Percentiles rank a stretch among this genome's conserved stretches.
Evolutionary conservation across 2,797 vertebrate genomes (phyloP).

Genomic region (Argentina silus): DNA sequence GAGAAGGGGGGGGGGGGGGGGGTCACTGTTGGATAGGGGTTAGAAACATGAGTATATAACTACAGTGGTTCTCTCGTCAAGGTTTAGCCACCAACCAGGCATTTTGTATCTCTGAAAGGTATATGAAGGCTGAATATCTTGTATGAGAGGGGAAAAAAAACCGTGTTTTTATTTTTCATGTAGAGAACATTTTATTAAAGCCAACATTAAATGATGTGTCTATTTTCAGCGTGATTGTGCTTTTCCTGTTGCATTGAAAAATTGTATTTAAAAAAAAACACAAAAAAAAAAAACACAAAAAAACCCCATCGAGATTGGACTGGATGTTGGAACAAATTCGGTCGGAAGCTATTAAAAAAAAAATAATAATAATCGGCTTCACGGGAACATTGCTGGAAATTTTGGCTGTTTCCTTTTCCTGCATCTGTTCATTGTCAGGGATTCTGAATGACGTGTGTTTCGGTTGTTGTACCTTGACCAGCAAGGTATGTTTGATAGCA

Average conservation of each 20-base stretch:
- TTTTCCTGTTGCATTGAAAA: conserved; percentile 78
- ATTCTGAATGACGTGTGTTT: conserved; percentile 17
- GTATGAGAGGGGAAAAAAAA: conserved; percentile 47
- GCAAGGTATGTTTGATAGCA: neutral
- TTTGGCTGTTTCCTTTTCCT: conserved; percentile 22
- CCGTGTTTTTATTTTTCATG: conserved; percentile 65
- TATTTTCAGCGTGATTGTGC: conserved; percentile 75
- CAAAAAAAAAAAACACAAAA: conserved; percentile 45
- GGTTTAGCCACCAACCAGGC: conserved; percentile 25
- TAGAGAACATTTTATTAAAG: conserved; percentile 65
- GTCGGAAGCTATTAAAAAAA: conserved; percentile 31
- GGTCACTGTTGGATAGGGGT: conserved; percentile 27
- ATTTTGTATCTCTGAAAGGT: conserved; percentile 31
- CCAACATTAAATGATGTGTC: conserved; percentile 66
- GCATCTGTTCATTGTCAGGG: conserved; percentile 22
- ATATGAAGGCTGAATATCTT: conserved; percentile 38
- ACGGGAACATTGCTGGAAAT: conserved; percentile 12
- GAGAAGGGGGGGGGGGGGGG: neutral
- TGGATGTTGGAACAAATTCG: conserved; percentile 53
- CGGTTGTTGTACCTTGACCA: neutral
- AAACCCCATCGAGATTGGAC: conserved; percentile 22
- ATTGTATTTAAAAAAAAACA: conserved; percentile 61
- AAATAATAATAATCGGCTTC: conserved; percentile 17
- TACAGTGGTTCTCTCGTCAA: conserved; percentile 32
- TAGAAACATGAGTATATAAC: conserved; percentile 25